Conservation (phyloP, 2,113 vertebrate species). For the Malurus cyaneus region DNA sequence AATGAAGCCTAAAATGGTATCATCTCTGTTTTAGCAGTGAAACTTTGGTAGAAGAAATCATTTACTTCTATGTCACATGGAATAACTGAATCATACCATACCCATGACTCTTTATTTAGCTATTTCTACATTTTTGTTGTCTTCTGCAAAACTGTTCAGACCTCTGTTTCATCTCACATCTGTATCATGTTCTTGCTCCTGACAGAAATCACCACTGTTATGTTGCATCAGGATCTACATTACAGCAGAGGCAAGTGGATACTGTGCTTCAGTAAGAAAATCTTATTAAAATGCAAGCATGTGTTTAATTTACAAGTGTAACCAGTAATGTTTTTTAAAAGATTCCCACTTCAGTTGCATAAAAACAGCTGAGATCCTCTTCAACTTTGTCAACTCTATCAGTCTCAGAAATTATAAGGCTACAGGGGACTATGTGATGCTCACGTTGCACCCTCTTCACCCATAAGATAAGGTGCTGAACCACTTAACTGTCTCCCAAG, state of each 20-base stretch:
- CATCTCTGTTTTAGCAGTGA: not conserved
- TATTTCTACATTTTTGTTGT: not conserved
- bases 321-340: not conserved
- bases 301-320: not conserved
- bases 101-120: not conserved
- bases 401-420: not conserved
- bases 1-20: not conserved
- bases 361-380: not conserved
- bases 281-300: not conserved
- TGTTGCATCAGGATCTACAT: not conserved
- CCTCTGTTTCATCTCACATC: not conserved
- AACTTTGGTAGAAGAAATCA: not conserved
- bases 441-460: not conserved
- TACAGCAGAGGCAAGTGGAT: not conserved
- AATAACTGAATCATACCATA: not conserved
- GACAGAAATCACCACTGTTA: not conserved
- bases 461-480: not conserved
- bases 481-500: not conserved
- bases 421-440: fast-evolving
- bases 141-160: not conserved
- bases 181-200: not conserved
- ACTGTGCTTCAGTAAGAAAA: not conserved
- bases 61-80: not conserved
- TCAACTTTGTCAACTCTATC: not conserved
- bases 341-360: not conserved